Evolutionary conservation across 1,140 invertebrate genomes (phyloP).

Genomic region (Drosophila kikkawai): DNA sequence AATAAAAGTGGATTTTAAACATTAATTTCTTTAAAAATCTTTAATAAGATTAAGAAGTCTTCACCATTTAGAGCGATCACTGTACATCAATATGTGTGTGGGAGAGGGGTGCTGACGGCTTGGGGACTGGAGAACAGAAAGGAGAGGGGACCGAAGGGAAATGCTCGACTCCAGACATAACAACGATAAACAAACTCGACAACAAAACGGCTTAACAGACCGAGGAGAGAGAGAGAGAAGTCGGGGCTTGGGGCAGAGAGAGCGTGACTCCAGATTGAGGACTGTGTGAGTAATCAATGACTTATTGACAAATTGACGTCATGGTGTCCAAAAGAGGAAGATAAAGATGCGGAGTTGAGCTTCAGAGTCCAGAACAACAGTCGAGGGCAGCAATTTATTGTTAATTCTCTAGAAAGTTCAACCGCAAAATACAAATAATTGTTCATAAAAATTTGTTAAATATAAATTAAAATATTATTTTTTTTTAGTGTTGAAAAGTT

Average conservation of each 20-base stretch:
- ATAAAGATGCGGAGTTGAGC: neutral
- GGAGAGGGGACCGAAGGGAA: conserved; percentile 3
- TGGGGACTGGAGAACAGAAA: neutral
- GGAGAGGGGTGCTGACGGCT: neutral
- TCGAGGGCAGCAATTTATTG: neutral
- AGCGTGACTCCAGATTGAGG: conserved; percentile 17
- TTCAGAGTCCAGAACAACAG: neutral
- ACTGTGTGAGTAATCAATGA: conserved; percentile 15
- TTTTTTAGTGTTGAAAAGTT: too few species aligned
- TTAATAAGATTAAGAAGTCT: too few species aligned
- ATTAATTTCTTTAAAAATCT: too few species aligned
- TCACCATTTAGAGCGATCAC: neutral
- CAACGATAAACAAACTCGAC: conserved; percentile 45
- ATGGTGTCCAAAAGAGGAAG: neutral
- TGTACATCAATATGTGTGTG: conserved; percentile 2
- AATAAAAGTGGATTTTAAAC: neutral
- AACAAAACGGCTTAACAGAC: conserved; percentile 30
- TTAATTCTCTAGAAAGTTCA: neutral
- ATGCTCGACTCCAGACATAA: conserved; percentile 40
- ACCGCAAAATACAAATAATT: too few species aligned
- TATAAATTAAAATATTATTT: too few species aligned
- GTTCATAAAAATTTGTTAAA: too few species aligned
- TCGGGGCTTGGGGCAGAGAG: neutral
- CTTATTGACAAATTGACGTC: conserved; percentile 32
- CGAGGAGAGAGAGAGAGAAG: conserved; percentile 2